Conservation (phyloP, 2,113 vertebrate species). For the Trinectes maculatus region DNA sequence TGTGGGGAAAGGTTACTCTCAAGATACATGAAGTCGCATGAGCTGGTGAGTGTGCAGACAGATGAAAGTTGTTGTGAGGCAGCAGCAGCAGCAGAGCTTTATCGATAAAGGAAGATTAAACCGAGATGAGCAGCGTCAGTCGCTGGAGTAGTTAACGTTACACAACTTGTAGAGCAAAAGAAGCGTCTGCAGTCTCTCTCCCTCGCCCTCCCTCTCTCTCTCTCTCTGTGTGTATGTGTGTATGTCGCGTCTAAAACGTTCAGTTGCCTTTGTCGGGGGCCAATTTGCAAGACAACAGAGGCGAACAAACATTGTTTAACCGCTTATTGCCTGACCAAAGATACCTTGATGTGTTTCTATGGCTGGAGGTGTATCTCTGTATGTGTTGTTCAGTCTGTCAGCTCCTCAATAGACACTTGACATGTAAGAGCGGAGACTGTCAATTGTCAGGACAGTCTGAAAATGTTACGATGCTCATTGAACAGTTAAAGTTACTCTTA, state of each 20-base stretch:
- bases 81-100: background rate
- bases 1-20: slow-evolving; percentile 82
- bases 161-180: slow-evolving; percentile 37
- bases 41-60: slow-evolving; percentile 70
- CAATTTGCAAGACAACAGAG: too few relatives aligned
- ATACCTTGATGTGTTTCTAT: too few relatives aligned
- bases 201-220: too few relatives aligned
- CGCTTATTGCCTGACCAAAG: too few relatives aligned
- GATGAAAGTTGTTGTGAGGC: slow-evolving; percentile 1
- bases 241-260: slow-evolving; percentile 50
- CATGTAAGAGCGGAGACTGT: too few relatives aligned
- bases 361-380: background rate
- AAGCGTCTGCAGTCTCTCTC: slow-evolving; percentile 5
- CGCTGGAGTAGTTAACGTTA: slow-evolving; percentile 42
- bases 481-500: background rate
- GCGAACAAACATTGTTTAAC: too few relatives aligned
- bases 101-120: slow-evolving; percentile 1
- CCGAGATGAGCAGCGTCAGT: slow-evolving; percentile 6
- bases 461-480: background rate
- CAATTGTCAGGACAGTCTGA: too few relatives aligned
- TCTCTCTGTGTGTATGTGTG: too few relatives aligned
- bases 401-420: too few relatives aligned
- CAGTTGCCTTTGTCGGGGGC: slow-evolving; percentile 16
- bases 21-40: slow-evolving; percentile 45
- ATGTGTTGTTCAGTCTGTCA: background rate